Evolutionary conservation across 2,113 vertebrate genomes (phyloP), one percentile per base, ranked within the genome.

Genomic region (Grallaria varia): DNA sequence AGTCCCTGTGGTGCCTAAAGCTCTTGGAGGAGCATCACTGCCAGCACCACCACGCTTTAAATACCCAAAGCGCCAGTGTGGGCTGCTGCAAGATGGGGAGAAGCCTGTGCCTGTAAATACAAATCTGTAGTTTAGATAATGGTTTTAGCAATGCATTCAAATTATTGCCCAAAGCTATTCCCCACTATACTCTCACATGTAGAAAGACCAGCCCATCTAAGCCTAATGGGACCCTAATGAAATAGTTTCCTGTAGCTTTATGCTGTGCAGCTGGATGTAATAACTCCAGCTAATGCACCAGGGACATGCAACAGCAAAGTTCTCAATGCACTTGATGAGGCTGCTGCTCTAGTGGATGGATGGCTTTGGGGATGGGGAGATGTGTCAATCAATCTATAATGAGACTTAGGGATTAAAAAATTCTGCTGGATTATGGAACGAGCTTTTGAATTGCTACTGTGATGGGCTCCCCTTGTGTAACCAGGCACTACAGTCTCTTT

Each of bases 241-340:
- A 90, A 92, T 89, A 87, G 53, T 47, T 82, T 91, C 73, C 83
- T 56, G 37, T 55, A 67, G 73, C 50, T 95, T 90, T 90, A 19
- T 58, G 62, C 85, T 74, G 56, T 60, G 58, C 89, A 87, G 58
- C 49, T 91, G 92, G 69, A 40, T 74, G 55, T 25, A 76, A 18
- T 84, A 88, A 83, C 47, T 87, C 24, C 73, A 73, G 77, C 22
- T 84, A 47, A 53, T 66, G 63, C 71, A 75, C 40, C 40, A 22
- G 73, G 52, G 49, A 76, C 37, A 17, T 6, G 25, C 49, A 73
- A n/a, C 62, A 80, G 68, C 78, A 47, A 71, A 84, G 59, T 76
- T 87, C 80, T 88, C 52, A n/a, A 7, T 63, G 62, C 73, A 20
- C 22, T 60, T 52, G 71, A 40, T 84, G 79, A 81, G 71, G 47